phyloP scores from a whole-genome alignment of 2,113 vertebrate genomes.

The Petrocephalus microphthalmus region DNA sequence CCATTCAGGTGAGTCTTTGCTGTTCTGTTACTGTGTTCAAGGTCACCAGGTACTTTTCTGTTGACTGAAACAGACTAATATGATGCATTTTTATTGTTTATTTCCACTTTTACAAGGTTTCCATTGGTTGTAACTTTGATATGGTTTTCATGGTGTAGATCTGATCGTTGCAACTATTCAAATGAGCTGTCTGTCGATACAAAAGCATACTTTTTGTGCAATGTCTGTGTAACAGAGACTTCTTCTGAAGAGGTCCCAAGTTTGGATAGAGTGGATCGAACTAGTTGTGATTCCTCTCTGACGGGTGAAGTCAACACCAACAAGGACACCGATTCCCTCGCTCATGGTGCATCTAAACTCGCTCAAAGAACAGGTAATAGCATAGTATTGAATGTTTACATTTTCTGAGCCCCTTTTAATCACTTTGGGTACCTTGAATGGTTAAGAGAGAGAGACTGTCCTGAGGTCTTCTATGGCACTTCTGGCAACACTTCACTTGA shows the following conservation, averaged over 20 bases:
- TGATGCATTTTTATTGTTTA: neutral
- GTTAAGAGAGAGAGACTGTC: neutral
- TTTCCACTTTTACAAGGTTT: neutral
- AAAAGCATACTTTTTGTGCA: neutral
- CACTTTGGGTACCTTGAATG: neutral
- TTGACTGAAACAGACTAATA: neutral
- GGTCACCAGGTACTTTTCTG: neutral
- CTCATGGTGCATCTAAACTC: constrained; percentile 21
- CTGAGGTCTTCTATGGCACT: neutral
- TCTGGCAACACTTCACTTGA: neutral
- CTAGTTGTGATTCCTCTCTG: constrained; percentile 37
- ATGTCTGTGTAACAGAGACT: constrained; percentile 24
- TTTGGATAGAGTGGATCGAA: constrained; percentile 30
- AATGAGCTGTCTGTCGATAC: neutral
- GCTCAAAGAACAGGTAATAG: constrained; percentile 29
- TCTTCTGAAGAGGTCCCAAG: constrained; percentile 19
- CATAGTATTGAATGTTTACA: neutral
- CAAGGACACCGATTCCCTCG: constrained; percentile 42
- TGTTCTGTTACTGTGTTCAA: neutral
- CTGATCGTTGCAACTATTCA: neutral
- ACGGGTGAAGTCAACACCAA: constrained; percentile 35
- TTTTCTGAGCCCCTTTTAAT: neutral
- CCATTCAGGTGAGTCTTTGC: constrained; percentile 25
- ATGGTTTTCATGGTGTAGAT: neutral
- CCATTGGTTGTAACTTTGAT: neutral